Conservation (phyloP, 2,797 vertebrate genomes). For the Halcyon badia region DNA sequence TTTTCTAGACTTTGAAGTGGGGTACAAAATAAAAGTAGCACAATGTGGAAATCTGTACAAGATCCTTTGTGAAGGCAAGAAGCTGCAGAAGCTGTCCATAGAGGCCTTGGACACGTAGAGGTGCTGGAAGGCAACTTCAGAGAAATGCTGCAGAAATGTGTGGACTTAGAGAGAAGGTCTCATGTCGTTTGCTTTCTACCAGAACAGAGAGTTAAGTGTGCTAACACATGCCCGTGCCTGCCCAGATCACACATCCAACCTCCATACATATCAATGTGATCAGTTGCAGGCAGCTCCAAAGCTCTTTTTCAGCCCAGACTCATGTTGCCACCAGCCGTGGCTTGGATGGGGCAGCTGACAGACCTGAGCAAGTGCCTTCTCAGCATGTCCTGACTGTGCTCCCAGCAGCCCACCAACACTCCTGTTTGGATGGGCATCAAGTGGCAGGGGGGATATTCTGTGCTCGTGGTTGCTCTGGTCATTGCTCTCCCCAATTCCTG, state of each 20-base stretch:
- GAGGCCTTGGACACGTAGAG: not conserved
- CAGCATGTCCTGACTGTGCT: not conserved
- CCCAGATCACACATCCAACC: accelerated
- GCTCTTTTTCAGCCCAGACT: not conserved
- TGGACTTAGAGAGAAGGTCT: not conserved
- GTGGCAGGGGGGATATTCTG: accelerated
- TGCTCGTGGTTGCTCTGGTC: not conserved
- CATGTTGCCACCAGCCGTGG: not conserved
- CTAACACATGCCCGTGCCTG: not conserved
- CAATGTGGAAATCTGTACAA: not conserved
- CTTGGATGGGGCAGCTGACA: not conserved
- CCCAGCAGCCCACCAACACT: not conserved
- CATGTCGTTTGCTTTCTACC: not conserved
- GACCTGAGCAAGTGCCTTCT: not conserved
- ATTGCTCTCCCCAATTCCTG: not conserved
- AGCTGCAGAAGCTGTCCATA: not conserved
- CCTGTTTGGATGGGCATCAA: not conserved
- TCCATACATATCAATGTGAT: not conserved
- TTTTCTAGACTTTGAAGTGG: not conserved
- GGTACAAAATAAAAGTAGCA: not conserved
- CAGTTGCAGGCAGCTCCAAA: not conserved
- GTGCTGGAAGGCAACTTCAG: not conserved
- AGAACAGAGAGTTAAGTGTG: not conserved
- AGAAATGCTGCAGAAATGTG: not conserved
- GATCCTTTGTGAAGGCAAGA: not conserved